Percentiles rank a stretch among this genome's conserved stretches.
Evolutionary conservation across 1,140 invertebrate genomes (phyloP).

Genomic region (Philotrypesis tridentata): DNA sequence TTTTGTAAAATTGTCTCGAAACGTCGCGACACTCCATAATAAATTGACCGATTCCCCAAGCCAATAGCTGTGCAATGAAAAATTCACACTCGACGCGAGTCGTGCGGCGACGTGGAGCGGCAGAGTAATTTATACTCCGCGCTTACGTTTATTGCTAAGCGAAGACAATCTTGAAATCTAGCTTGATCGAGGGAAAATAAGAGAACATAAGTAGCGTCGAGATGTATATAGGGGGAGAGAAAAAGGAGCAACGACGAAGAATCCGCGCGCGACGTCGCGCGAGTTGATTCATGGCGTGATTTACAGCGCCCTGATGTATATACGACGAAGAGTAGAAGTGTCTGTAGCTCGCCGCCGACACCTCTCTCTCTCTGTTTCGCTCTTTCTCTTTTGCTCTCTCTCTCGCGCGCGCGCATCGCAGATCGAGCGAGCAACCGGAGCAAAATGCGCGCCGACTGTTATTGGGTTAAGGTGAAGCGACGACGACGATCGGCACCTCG

Average conservation of each 20-base stretch:
- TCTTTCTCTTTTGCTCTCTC: too few species aligned
- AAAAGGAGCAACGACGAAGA: background rate
- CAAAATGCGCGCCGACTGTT: constrained; percentile 50
- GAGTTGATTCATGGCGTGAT: constrained; percentile 65
- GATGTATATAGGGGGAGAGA: too few species aligned
- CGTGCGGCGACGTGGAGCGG: background rate
- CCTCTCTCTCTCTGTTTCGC: too few species aligned
- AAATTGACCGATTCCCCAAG: background rate
- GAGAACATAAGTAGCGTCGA: background rate
- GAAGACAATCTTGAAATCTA: constrained; percentile 5
- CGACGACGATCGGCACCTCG: background rate
- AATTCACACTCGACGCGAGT: too few species aligned
- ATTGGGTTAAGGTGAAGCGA: constrained; percentile 59
- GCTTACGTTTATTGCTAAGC: background rate
- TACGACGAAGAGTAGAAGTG: background rate
- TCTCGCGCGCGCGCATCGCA: too few species aligned
- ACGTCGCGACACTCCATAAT: too few species aligned
- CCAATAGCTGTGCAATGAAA: background rate
- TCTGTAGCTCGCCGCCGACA: background rate
- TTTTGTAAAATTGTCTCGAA: too few species aligned
- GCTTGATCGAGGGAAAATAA: constrained; percentile 6
- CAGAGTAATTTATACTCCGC: background rate
- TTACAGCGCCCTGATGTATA: constrained; percentile 54
- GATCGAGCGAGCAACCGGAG: too few species aligned
- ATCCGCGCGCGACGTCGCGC: background rate